A percentile compares a stretch with the other conserved stretches of the same genome.
Evolutionary conservation across 2,888 invertebrate species (phyloP).

Genomic region (Harpalus rufipes): DNA sequence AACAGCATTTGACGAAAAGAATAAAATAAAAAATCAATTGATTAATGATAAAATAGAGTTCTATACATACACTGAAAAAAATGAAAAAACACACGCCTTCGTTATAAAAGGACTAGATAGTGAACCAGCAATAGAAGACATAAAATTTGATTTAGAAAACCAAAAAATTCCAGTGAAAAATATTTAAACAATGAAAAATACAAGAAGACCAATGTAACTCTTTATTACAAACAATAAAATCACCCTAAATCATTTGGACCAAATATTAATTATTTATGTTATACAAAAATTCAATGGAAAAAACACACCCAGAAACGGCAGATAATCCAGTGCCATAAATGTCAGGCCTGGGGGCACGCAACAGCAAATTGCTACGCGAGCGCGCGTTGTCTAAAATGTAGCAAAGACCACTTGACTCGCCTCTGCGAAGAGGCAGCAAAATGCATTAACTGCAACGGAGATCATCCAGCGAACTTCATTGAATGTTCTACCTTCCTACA

Average conservation of each 20-base stretch:
- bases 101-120: too few species aligned
- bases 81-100: too few species aligned
- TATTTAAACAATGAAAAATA: too few species aligned
- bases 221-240: slow-evolving; percentile 6
- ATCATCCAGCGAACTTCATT: slow-evolving; percentile 70
- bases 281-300: slow-evolving; percentile 68
- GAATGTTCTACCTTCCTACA: slow-evolving; percentile 61
- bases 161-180: too few species aligned
- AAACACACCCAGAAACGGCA: slow-evolving; percentile 68
- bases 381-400: slow-evolving; percentile 70
- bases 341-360: slow-evolving; percentile 71
- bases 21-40: too few species aligned
- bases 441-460: slow-evolving; percentile 69
- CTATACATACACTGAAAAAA: too few species aligned
- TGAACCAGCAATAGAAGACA: too few species aligned
- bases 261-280: slow-evolving; percentile 9
- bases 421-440: slow-evolving; percentile 69
- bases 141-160: too few species aligned
- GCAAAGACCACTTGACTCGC: slow-evolving; percentile 68
- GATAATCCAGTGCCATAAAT: slow-evolving; percentile 70
- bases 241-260: not conserved
- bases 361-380: slow-evolving; percentile 69
- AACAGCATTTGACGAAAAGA: too few species aligned
- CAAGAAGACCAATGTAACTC: not conserved
- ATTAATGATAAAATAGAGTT: too few species aligned